A percentile compares a stretch with the other conserved stretches of the same genome.
Evolutionary conservation across 2,888 invertebrate genomes (phyloP).

Genomic region (Cosmia pyralina): DNA sequence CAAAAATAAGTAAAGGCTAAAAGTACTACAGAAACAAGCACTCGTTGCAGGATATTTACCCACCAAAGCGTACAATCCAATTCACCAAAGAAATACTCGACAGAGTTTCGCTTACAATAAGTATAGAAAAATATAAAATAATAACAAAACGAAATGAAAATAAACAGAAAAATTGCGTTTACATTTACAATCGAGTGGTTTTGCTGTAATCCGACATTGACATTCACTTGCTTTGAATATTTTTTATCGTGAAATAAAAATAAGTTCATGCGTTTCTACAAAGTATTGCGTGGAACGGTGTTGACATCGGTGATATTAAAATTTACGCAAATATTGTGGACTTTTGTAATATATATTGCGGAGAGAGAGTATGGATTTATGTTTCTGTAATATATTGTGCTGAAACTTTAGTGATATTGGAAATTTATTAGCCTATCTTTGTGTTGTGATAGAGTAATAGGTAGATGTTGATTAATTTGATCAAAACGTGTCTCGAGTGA

Average conservation of each 20-base stretch:
- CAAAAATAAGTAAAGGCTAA: background rate
- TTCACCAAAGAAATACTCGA: constrained; percentile 3
- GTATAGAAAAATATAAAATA: constrained; percentile 26
- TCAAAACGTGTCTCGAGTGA: background rate
- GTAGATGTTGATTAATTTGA: background rate
- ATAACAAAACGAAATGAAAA: constrained; percentile 53
- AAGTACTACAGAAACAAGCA: background rate
- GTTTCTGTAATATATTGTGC: constrained; percentile 24
- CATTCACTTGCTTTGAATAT: constrained; percentile 73
- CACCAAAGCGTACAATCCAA: background rate
- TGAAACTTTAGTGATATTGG: constrained; percentile 3
- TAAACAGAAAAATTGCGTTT: constrained; percentile 58
- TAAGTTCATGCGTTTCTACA: constrained; percentile 72
- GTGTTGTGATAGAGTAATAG: too few species aligned
- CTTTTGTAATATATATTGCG: constrained; percentile 72
- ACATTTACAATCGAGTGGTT: constrained; percentile 70
- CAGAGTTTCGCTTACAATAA: constrained; percentile 27
- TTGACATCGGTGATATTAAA: constrained; percentile 79
- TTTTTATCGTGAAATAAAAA: constrained; percentile 52
- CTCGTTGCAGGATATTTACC: background rate
- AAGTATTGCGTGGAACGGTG: constrained; percentile 73
- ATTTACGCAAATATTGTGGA: constrained; percentile 80
- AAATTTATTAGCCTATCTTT: background rate
- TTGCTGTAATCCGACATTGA: constrained; percentile 80
- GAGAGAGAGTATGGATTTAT: constrained; percentile 56